Conservation (phyloP, 2,113 vertebrate genomes). For the Hemibagrus wyckioides region DNA sequence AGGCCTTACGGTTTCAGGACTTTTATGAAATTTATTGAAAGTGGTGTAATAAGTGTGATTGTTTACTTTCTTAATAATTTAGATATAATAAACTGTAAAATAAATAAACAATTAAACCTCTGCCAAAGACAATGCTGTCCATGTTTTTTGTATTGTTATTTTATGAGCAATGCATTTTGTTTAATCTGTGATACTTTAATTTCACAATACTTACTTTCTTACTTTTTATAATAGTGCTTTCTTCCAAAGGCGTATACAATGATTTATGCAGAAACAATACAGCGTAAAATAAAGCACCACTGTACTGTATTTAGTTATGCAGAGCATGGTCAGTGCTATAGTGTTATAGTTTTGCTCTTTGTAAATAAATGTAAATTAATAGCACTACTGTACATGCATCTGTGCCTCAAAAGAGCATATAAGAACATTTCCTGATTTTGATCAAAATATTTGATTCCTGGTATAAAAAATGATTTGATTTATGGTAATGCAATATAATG, state of each 20-base stretch:
- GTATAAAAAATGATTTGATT: too few relatives aligned
- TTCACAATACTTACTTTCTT: neutral
- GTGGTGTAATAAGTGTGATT: neutral
- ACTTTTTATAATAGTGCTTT: neutral
- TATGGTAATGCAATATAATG: neutral
- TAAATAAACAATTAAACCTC: neutral
- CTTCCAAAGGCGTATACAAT: neutral
- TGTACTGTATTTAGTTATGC: neutral
- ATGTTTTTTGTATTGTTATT: neutral
- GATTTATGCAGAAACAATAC: neutral
- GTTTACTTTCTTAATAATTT: neutral
- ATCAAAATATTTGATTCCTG: neutral
- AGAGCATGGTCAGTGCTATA: neutral
- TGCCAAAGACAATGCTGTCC: neutral
- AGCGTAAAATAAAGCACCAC: neutral
- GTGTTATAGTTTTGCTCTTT: neutral
- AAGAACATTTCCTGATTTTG: neutral
- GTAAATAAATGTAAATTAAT: neutral
- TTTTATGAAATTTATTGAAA: neutral
- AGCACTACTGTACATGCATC: neutral
- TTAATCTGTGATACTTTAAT: neutral
- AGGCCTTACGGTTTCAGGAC: neutral
- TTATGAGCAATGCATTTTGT: neutral
- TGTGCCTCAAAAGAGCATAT: neutral
- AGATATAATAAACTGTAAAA: neutral